These are phyloP conservation scores for Xestia sexstrigata DNA, from an alignment of 2,888 invertebrate genomes.

Conservation along the genomic window DNA sequence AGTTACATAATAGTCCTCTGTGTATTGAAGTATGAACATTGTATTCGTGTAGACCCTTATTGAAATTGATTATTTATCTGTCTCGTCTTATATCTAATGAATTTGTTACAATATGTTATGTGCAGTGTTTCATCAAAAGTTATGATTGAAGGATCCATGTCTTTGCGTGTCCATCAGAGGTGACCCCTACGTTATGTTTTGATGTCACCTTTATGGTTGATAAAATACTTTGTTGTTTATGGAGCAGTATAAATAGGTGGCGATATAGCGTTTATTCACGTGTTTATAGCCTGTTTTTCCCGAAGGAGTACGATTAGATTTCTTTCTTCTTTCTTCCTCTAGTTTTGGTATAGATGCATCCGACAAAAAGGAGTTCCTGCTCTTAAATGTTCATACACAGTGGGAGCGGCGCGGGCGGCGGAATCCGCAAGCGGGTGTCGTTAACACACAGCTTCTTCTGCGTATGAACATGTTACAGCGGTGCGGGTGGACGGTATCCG, in stretches of 20 bases:
- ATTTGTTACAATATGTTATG: background rate
- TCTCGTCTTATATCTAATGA: background rate
- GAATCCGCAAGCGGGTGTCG: too few species aligned
- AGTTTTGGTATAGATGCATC: too few species aligned
- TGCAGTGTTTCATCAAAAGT: conserved; percentile 16
- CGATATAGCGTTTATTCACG: background rate
- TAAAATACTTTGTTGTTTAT: background rate
- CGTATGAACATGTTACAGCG: too few species aligned
- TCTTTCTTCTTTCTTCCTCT: too few species aligned
- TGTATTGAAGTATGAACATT: background rate
- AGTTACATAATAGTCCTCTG: background rate
- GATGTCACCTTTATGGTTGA: background rate
- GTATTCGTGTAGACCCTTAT: conserved; percentile 11
- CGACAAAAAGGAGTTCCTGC: too few species aligned
- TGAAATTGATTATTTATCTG: background rate
- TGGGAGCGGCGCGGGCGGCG: too few species aligned
- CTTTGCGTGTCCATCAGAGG: background rate
- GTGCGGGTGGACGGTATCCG: too few species aligned
- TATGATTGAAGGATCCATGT: background rate
- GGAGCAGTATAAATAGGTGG: background rate
- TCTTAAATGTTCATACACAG: too few species aligned
- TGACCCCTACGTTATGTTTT: too few species aligned
- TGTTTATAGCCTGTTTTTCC: background rate
- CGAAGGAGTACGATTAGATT: background rate
- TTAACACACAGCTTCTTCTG: too few species aligned